Percentiles rank a stretch among this genome's conserved stretches.
Evolutionary conservation across 1,140 invertebrate genomes (phyloP).

Genomic region (Ectropis grisescens): DNA sequence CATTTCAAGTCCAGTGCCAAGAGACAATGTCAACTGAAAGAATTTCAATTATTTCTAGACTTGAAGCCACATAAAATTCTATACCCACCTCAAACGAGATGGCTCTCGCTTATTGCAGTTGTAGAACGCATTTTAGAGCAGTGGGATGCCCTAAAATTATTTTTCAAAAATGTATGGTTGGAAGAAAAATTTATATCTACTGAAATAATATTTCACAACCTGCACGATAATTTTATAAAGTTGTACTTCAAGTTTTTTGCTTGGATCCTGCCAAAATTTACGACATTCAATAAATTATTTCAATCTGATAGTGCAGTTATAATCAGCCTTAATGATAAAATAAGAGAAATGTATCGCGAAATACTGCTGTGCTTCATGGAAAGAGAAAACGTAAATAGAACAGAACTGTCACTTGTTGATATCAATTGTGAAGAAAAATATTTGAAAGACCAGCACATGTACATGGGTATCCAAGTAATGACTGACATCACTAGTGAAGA

Average conservation of each 20-base stretch:
- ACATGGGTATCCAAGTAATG: no score
- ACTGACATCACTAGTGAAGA: no score
- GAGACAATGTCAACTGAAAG: constrained; percentile 2
- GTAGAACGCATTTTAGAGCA: constrained; percentile 4
- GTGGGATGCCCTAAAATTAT: constrained; percentile 6
- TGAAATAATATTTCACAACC: no score
- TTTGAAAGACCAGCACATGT: no score
- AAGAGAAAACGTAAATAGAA: no score
- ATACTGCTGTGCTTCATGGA: no score
- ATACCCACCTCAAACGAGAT: constrained; percentile 25
- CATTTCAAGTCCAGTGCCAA: constrained; percentile 6
- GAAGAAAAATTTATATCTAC: background rate
- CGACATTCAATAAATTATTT: constrained; percentile 1
- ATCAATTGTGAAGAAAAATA: no score
- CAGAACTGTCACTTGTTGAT: no score
- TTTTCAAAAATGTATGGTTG: constrained; percentile 1
- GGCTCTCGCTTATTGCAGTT: constrained; percentile 5
- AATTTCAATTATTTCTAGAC: constrained; percentile 4
- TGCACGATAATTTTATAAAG: background rate
- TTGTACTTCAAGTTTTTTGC: background rate
- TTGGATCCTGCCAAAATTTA: constrained; percentile 4
- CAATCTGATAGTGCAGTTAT: constrained; percentile 1
- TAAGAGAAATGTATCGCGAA: no score
- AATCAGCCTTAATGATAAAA: no score
- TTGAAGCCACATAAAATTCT: constrained; percentile 6